Base-by-base conservation (phyloP, 2,888 invertebrate genomes). In the Parthenolecanium corni region DNA sequence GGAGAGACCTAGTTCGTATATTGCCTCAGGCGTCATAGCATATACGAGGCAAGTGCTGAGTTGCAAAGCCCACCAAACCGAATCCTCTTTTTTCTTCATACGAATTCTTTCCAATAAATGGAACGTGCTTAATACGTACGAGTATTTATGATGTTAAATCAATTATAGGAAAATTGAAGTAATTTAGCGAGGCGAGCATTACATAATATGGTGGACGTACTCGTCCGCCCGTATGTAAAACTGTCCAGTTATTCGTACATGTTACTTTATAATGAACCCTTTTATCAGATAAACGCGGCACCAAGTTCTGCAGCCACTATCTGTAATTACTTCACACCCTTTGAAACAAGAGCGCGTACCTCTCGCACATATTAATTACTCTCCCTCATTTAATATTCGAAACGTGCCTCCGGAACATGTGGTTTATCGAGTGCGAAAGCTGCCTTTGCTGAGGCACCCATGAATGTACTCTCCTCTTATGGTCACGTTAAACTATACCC, bases 271-370 rank as follows among this genome's bases (percentile, higher is more conserved):
- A 56, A 56, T 56, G 42, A 56, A 56, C 54, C 54, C 54, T 56
- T 56, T 56, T 56, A 56, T 56, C 54, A 23, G 54, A 56, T 56
- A 44, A 40, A 56, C 54, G 44, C 44, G 44, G 14, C 6, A 14
- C 4, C 44, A 14, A 42, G 16, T 14, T 16, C 44, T 24, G 23
- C 54, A 5, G 23, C 54, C 42, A 40, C 53, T 56, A 56, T 56
- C 54, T 56, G 54, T 56, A 56, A 56, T 56, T 56, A 56, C 54
- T 56, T 56, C 54, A 56, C 54, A 56, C 54, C 54, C 54, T 56
- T 56, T 56, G 54, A 56, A 56, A 56, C 54, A 56, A 56, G 54
- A 56, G 54, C 54, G 54, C 54, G 54, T 56, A 56, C 9, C 54
- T 56, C 54, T 56, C 24, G 54, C 54, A 56, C 54, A 56, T 56